Base-by-base conservation (phyloP, 2,797 vertebrate species). In the Anisognathus igniventris region DNA sequence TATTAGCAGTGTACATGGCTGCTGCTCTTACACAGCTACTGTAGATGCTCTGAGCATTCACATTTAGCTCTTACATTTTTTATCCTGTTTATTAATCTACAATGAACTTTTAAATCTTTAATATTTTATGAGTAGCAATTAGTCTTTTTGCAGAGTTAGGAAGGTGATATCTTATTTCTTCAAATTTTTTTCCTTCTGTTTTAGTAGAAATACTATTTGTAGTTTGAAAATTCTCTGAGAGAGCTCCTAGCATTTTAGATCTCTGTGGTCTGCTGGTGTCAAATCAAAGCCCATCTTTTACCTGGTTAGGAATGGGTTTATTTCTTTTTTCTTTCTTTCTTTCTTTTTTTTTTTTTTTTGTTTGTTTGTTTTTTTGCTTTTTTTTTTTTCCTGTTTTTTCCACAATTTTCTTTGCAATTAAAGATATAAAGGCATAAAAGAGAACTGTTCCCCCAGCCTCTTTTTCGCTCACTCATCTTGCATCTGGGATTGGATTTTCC, bases 1-100 rank as follows among this genome's bases (percentile, higher is more conserved):
- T 93, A 94, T 88, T 96, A 96, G 77, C 71, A 73, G 39, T 4
- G 64, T 67, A 86, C 65, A 51, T 31, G 80, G 67, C 77, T 94
- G 77, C 90, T 81, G 71, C 80, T 95, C 37, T 92, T 84, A 40
- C 35, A 73, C 6, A 86, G 77, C 66, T 76, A 53, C 71, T 67
- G 77, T 37, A 78, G 80, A 66, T 64, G 39, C 66, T 94, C 66
- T 82, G 48, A 96, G 92, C 33, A 70, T 68, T 84, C 8, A 2
- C 28, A 65, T 74, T 86, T 93, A 93, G 42, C 50, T 82, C 57
- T 75, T 84, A 31, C 19, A 93, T 86, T 95, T 92, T 93, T 88
- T 64, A 94, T 81, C 64, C 30, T 56, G 44, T 92, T 95, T 93
- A 84, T 93, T 92, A 93, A 94, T 90, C 74, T 82, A 67, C 60